Conservation (phyloP, 2,113 vertebrate species). For the Lepisosteus osseus region DNA sequence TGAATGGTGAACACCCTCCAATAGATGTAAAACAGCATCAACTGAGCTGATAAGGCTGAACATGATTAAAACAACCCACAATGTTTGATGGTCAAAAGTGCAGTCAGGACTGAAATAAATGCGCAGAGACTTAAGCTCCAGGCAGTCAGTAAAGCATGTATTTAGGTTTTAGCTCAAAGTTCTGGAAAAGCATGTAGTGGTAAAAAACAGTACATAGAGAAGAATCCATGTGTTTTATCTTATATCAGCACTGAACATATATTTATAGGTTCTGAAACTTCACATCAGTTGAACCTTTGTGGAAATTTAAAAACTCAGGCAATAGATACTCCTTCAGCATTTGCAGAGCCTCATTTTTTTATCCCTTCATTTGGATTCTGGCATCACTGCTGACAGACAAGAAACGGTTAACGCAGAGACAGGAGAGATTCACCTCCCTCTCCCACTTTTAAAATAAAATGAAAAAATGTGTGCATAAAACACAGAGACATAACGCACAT, state of each 20-base stretch:
- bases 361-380: not conserved
- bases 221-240: slow-evolving; percentile 5
- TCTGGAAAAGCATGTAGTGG: not conserved
- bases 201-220: not conserved
- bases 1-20: no score
- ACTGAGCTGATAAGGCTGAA: no score
- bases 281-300: not conserved
- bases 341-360: not conserved
- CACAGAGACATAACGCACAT: no score
- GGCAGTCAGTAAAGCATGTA: not conserved
- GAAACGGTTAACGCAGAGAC: no score
- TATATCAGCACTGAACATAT: slow-evolving; percentile 3
- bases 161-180: not conserved
- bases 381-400: no score
- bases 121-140: not conserved
- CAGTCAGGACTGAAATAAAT: no score
- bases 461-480: no score
- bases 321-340: not conserved
- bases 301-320: not conserved
- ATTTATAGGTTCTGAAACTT: not conserved
- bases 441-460: no score
- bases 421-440: no score
- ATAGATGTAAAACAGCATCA: no score
- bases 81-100: no score
- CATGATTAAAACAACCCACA: no score